phyloP scores from a whole-genome alignment of 1,140 invertebrate species.

The Zaprionus davidi region DNA sequence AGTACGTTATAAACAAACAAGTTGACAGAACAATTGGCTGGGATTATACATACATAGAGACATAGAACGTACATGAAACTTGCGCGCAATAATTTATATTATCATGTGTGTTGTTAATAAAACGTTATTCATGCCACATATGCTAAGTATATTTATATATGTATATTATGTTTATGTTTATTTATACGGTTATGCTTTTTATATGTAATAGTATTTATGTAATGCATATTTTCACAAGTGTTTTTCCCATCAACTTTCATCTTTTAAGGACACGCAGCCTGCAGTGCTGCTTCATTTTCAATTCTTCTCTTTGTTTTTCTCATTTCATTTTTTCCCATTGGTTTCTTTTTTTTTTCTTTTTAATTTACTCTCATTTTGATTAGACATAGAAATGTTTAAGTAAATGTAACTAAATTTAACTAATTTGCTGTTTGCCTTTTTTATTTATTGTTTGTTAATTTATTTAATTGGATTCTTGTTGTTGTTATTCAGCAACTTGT shows the following conservation, averaged over 20 bases:
- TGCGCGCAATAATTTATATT: conserved; percentile 72
- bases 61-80: conserved; percentile 34
- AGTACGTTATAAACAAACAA: conserved; percentile 27
- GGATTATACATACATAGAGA: conserved; percentile 33
- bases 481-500: conserved; percentile 59
- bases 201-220: conserved; percentile 67
- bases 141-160: conserved; percentile 63
- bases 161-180: conserved; percentile 26
- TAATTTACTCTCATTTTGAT: conserved; percentile 52
- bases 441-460: conserved; percentile 5
- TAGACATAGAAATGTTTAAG: conserved; percentile 58
- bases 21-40: conserved; percentile 35
- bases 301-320: conserved; percentile 25
- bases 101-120: conserved; percentile 40
- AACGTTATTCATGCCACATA: conserved; percentile 56
- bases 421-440: conserved; percentile 56
- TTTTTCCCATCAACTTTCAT: conserved; percentile 38
- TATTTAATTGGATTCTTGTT: conserved; percentile 30
- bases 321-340: not conserved
- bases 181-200: conserved; percentile 43
- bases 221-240: conserved; percentile 79
- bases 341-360: conserved; percentile 30
- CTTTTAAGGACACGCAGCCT: conserved; percentile 54
- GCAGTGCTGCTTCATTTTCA: conserved; percentile 24
- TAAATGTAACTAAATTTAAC: conserved; percentile 81